A percentile compares a stretch with the other conserved stretches of the same genome.
Conservation (phyloP, 2,888 invertebrate species). For the Athalia rosae region DNA sequence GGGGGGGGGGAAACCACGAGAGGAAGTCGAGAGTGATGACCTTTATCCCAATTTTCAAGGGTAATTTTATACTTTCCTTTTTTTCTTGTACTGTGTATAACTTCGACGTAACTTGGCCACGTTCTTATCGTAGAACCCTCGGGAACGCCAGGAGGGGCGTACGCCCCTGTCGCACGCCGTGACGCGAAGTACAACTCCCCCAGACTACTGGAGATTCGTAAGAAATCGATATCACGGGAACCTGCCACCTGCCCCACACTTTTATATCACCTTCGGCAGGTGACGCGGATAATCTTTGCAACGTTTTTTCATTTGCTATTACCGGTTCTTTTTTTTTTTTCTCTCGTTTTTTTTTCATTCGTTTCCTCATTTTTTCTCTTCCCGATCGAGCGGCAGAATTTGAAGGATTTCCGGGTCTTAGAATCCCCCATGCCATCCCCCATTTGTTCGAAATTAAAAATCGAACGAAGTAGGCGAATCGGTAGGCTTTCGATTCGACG, state of each 20-base stretch:
- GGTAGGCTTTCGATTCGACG: no score
- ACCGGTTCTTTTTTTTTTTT: no score
- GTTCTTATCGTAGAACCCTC: no score
- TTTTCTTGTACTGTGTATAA: no score
- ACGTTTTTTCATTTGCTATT: background rate
- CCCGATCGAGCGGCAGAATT: no score
- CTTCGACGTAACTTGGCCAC: no score
- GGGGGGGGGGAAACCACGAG: background rate
- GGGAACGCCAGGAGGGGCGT: background rate
- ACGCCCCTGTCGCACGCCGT: constrained; percentile 14
- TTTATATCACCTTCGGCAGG: constrained; percentile 31
- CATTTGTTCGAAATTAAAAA: no score
- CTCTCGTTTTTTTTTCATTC: no score
- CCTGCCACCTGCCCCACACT: constrained; percentile 67
- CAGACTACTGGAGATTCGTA: constrained; percentile 62
- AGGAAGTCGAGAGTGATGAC: constrained; percentile 34
- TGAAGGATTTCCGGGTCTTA: no score
- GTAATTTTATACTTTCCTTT: constrained; percentile 12
- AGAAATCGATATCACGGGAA: constrained; percentile 69
- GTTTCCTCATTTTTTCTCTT: no score
- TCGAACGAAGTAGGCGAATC: no score
- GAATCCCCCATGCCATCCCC: no score
- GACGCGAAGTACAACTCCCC: constrained; percentile 16
- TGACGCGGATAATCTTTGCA: constrained; percentile 14
- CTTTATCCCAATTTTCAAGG: constrained; percentile 36